A percentile compares a stretch with the other conserved stretches of the same genome.
These are phyloP conservation scores for Merluccius polli DNA, from an alignment of 2,797 vertebrate genomes.

Conservation along the genomic window DNA sequence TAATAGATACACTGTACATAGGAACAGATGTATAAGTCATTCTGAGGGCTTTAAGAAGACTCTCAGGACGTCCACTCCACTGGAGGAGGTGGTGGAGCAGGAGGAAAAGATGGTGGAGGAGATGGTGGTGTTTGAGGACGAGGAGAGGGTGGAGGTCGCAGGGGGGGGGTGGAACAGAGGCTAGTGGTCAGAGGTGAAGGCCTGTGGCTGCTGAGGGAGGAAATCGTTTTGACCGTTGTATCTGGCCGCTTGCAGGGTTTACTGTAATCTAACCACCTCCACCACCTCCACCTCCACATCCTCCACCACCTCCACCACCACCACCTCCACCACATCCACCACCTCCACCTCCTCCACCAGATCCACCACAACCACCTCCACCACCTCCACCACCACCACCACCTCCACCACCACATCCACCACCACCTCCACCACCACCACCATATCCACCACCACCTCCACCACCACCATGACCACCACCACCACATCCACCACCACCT, in stretches of 20 bases:
- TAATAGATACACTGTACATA: no score
- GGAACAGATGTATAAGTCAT: no score
- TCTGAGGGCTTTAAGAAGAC: no score
- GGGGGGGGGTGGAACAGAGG: slow-evolving; percentile 3
- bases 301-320: no score
- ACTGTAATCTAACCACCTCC: no score
- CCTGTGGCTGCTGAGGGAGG: slow-evolving; percentile 37
- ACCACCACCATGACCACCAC: no score
- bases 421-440: slow-evolving; percentile 22
- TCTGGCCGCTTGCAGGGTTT: slow-evolving; percentile 58
- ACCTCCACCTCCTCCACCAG: slow-evolving; percentile 20
- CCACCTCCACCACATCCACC: slow-evolving; percentile 27
- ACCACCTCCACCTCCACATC: no score
- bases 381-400: slow-evolving; percentile 38
- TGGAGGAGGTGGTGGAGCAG: no score
- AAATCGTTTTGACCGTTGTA: slow-evolving; percentile 66
- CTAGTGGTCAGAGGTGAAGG: not conserved
- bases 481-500: slow-evolving; percentile 27
- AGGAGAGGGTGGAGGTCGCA: slow-evolving; percentile 15
- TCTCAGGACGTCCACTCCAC: no score
- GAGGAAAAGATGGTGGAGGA: no score
- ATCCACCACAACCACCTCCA: slow-evolving; percentile 23
- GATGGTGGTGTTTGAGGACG: not conserved
- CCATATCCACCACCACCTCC: slow-evolving; percentile 23
- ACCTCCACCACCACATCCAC: slow-evolving; percentile 29